Conservation (phyloP, 2,888 invertebrate genomes). For the Dasysyrphus tricinctus region DNA sequence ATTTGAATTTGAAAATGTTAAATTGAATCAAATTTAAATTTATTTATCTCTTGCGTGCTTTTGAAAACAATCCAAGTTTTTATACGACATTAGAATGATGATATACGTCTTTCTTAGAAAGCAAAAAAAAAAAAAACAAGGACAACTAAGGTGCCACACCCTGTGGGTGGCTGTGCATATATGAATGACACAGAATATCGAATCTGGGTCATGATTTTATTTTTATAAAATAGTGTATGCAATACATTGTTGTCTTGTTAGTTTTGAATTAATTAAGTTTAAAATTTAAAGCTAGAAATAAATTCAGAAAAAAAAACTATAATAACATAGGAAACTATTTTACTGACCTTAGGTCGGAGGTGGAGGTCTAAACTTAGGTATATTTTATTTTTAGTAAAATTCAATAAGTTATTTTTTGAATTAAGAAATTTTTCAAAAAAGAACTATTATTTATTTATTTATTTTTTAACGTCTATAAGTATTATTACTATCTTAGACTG, state of each 20-base stretch:
- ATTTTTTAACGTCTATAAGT: too few species aligned
- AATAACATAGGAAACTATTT: too few species aligned
- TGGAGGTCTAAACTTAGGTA: too few species aligned
- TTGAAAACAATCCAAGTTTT: constrained; percentile 55
- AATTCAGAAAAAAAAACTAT: too few species aligned
- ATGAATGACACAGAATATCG: not conserved
- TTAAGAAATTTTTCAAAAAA: too few species aligned
- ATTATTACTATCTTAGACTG: too few species aligned
- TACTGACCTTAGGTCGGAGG: too few species aligned
- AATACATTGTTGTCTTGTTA: not conserved
- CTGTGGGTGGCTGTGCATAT: constrained; percentile 23
- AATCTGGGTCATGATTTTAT: constrained; percentile 48
- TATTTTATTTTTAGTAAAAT: too few species aligned
- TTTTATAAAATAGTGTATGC: constrained; percentile 17
- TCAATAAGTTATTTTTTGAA: too few species aligned
- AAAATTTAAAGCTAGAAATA: too few species aligned
- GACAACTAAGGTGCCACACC: constrained; percentile 29
- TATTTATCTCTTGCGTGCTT: constrained; percentile 5
- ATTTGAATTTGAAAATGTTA: not conserved
- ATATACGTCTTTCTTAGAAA: constrained; percentile 15
- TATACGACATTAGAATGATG: not conserved
- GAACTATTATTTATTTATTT: too few species aligned
- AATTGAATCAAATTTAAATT: not conserved
- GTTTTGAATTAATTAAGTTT: not conserved
- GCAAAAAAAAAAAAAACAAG: constrained; percentile 8